Base-by-base conservation (phyloP, 2,797 vertebrate genomes). In the Discoglossus pictus region DNA sequence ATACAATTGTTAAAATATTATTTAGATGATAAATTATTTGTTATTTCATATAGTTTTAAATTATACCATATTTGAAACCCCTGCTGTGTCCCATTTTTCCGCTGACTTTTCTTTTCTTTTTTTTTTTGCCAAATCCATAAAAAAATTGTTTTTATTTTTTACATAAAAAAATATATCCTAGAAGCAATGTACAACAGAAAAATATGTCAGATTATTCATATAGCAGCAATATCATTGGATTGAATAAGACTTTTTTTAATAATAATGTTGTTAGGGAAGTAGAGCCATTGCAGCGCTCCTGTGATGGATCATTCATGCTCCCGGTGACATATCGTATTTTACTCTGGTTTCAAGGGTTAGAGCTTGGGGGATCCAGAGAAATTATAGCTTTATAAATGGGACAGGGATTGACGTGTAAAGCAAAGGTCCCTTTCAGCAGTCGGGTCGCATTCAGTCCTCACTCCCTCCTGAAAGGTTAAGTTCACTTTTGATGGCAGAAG, bases 331-430 rank as follows among this genome's bases (percentile, higher is more conserved):
- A n/a, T n/a, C n/a, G n/a, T n/a, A 48, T 62, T 70, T 70, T 48
- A 62, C 38, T 69, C 39, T 23, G 58, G 51, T 55, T 69, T 47
- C 59, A 55, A 25, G 66, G 42, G 20, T 36, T 31, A 16, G 67
- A 7, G 42, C 60, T 62, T 56, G 60, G 43, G 42, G 48, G 52
- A 70, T 70, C 34, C 4, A 20, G 42, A 42, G 13, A 70, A 70
- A 70, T 70, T 61, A 70, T 48, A 70, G 67, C 36, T 70, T 63
- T 50, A 63, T 51, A 70, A 62, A 70, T 70, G 34, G 56, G 60
- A 70, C 40, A 56, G 39, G 51, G 63, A 56, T 50, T 54, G 59
- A 35, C 34, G 27, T 40, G 23, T 48, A 38, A 40, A 35, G 13
- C 3, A 70, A 70, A 70, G 67, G 60, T 56, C 55, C 24, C 34